Base-by-base conservation (phyloP, 2,113 vertebrate genomes). In the Lepus americanus region DNA sequence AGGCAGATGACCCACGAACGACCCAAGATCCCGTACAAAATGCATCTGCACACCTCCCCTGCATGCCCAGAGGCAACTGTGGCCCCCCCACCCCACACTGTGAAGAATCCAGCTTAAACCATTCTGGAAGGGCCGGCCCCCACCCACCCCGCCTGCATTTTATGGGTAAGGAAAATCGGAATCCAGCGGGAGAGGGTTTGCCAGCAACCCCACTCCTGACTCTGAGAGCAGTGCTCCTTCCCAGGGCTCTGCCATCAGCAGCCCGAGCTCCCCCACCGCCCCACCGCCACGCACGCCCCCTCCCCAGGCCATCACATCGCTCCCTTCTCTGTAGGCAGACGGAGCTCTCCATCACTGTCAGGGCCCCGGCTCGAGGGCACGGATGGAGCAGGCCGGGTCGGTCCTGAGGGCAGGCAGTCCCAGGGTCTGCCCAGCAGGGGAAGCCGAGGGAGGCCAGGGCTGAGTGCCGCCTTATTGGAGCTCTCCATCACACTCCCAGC, bases 401-500 rank as follows among this genome's bases (percentile, higher is more conserved):
- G 20, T 88, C n/a, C 84, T 87, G 59, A 9, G 83, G 31, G 36
- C 0, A 1, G 9, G 17, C 2, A 6, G 70, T 6, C 69, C 12
- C 23, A 13, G 11, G 69, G 76, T 61, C 36, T 29, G 72, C 44
- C 10, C 1, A 14, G 81, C 92, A 72, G 66, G 66, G 44, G 84
- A 80, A 96, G 70, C 89, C 89, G 64, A 39, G 70, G 93, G 87
- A 83, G 92, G 92, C 92, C 96, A 49, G 77, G 95, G 96, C 94
- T 55, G 2, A 96, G 93, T 93, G 97, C 95, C 90, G 93, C 94
- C 96, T 97, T 96, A 97, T 53, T 96, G 96, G 96, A 97, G 94
- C 96, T 97, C 97, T 97, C 80, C 97, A 97, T 98, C 97, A 96
- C 76, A 82, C 69, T 80, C 86, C 94, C 96, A 90, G 93, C 96